Evolutionary conservation across 2,888 invertebrate genomes (phyloP), one percentile per base, ranked within the genome.

Genomic region (Agonopterix alstromeriana): DNA sequence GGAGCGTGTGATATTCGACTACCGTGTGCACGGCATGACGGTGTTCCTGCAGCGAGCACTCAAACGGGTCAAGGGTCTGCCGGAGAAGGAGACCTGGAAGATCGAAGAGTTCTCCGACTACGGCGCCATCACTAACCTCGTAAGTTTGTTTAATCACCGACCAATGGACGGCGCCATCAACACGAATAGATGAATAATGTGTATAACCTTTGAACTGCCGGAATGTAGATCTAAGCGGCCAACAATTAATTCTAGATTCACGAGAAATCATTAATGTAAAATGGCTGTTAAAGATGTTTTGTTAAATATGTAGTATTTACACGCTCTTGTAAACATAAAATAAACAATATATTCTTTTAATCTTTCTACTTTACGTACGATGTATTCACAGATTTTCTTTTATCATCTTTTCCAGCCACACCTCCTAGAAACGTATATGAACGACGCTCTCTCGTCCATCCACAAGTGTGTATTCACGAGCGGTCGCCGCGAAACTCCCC

Each of bases 41-140:
- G 93, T 94, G 53, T 91, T 97, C 56, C 93, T 98, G 50, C 95
- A 95, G 65, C 95, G 97, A 65, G 94, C 97, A 0, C 93, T 94
- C 11, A 93, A 94, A 55, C 94, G 94, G 57, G 92, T 96, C 36
- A 92, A 92, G 63, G 90, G 91, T 35, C 81, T 97, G 14, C 90
- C 90, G 14, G 92, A 91, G 36, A 91, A 91, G 57, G 98, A 98
- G 86, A 94, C 92, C 0, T 98, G 98, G 98, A 92, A 93, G 65
- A 92, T 97, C 53, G 94, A 95, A 57, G 94, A 95, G 69, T 93
- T 93, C 64, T 94, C 95, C 58, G 94, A 95, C 64, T 94, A 94
- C 70, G 96, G 96, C 2, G 96, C 96, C 10, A 94, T 96, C 9
- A 97, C 97, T 0, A 91, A 93, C 64, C 86, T 96, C 77, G 95